phyloP scores from a whole-genome alignment of 1,140 invertebrate genomes.

The Aphelenchoides avenae region DNA sequence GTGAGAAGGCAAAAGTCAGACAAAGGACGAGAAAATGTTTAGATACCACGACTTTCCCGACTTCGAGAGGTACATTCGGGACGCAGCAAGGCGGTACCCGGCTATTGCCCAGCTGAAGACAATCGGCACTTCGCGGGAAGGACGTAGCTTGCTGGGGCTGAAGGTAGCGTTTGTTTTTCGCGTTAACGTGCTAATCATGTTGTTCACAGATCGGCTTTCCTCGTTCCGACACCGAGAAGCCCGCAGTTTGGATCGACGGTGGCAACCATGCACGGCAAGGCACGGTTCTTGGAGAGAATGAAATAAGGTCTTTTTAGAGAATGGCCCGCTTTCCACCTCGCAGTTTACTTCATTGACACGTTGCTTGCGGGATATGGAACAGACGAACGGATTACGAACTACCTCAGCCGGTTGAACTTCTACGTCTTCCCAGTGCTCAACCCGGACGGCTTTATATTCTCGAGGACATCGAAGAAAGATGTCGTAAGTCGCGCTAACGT shows the following conservation, averaged over 20 bases:
- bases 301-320: constrained; percentile 24
- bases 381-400: constrained; percentile 51
- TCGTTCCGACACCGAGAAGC: constrained; percentile 24
- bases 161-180: constrained; percentile 28
- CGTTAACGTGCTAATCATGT: background rate
- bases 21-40: no score
- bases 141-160: constrained; percentile 39
- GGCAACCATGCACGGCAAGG: constrained; percentile 46
- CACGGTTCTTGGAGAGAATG: background rate
- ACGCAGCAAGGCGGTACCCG: constrained; percentile 42
- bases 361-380: constrained; percentile 48
- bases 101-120: constrained; percentile 35
- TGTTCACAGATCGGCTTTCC: constrained; percentile 27
- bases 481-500: constrained; percentile 24
- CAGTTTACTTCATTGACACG: constrained; percentile 53
- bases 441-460: constrained; percentile 71
- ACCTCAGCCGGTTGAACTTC: constrained; percentile 61
- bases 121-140: constrained; percentile 38
- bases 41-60: constrained; percentile 49
- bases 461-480: constrained; percentile 59
- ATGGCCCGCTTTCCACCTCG: constrained; percentile 54
- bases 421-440: constrained; percentile 69
- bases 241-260: constrained; percentile 52
- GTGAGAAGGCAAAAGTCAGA: no score
- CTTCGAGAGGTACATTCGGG: constrained; percentile 43